Percentiles rank a stretch among this genome's conserved stretches.
Conservation (phyloP, 2,113 vertebrate genomes). For the Coracopsis vasa region DNA sequence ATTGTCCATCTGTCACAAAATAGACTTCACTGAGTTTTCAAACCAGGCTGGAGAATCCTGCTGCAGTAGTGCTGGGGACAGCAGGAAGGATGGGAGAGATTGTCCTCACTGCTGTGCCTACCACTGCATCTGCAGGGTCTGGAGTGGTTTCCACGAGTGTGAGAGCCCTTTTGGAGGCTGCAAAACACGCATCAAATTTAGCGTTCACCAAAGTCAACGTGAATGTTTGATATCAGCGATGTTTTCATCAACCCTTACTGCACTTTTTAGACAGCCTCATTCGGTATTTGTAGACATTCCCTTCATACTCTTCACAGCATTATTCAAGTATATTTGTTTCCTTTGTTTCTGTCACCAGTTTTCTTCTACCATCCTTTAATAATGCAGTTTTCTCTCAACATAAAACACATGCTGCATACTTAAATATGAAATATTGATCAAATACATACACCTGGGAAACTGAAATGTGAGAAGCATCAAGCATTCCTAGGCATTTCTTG, state of each 20-base stretch:
- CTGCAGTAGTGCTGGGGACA: not conserved
- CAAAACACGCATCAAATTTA: not conserved
- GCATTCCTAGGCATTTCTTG: not conserved
- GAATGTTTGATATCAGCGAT: not conserved
- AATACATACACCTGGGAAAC: not conserved
- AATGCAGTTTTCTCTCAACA: not conserved
- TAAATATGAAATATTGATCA: not conserved
- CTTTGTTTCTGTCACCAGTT: not conserved
- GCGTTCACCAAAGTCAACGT: accelerated
- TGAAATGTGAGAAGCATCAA: not conserved
- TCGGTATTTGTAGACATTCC: not conserved
- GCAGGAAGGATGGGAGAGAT: not conserved
- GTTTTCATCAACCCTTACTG: not conserved
- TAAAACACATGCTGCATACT: not conserved
- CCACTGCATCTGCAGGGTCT: not conserved
- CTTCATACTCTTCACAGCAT: not conserved
- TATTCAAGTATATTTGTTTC: not conserved
- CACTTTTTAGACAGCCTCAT: not conserved
- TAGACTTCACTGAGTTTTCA: not conserved
- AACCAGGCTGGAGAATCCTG: not conserved
- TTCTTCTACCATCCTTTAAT: not conserved
- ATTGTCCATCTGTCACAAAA: not conserved
- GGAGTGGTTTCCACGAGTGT: not conserved
- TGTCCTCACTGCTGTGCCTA: too few relatives aligned
- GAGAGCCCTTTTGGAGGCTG: not conserved